Conservation (phyloP, 2,113 vertebrate genomes). For the Tursiops truncatus region DNA sequence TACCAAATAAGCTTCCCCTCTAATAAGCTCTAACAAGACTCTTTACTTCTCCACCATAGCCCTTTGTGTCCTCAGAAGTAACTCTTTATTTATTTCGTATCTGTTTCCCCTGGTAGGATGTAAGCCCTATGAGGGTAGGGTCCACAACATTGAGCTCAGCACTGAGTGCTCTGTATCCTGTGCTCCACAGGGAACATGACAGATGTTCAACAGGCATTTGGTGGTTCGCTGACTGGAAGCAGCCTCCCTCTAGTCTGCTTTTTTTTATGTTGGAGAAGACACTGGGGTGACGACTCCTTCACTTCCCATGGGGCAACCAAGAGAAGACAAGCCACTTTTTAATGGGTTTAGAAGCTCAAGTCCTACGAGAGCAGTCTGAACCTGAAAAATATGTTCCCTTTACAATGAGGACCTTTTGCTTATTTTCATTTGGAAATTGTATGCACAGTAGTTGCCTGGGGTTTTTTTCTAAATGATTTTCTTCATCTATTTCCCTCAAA, state of each 20-base stretch:
- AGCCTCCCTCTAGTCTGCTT: neutral
- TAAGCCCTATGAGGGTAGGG: neutral
- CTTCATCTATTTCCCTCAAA: neutral
- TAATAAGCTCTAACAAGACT: neutral
- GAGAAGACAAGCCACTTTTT: neutral
- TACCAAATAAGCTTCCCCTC: neutral
- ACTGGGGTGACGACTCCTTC: neutral
- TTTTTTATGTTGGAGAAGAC: neutral
- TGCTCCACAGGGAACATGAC: neutral
- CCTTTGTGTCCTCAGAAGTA: neutral
- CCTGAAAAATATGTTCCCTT: neutral
- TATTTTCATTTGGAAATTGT: constrained; percentile 37
- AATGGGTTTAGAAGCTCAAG: neutral
- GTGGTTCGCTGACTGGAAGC: neutral
- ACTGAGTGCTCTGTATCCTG: neutral
- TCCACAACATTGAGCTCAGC: neutral
- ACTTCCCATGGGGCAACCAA: neutral
- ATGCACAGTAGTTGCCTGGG: neutral
- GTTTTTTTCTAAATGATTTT: neutral
- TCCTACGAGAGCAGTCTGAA: neutral
- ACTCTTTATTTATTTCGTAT: neutral
- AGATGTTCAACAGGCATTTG: neutral
- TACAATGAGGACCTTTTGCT: neutral
- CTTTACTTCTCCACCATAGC: neutral
- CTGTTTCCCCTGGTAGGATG: neutral